Conservation (phyloP, 53 echinoderm and acorn worm species). For the Holothuria leucospilota region DNA sequence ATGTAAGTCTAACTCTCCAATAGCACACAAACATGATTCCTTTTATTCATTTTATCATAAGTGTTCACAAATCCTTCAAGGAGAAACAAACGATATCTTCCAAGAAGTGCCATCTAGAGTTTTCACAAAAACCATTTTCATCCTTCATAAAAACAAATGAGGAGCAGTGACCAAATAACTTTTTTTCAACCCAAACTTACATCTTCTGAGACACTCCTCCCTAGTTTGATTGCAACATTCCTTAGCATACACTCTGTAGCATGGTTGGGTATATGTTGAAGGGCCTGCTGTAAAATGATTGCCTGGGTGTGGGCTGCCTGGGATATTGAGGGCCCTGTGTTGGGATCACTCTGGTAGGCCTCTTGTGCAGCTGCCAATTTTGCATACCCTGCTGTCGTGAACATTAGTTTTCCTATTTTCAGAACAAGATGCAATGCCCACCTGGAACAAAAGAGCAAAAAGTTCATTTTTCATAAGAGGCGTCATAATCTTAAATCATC, state of each 20-base stretch:
- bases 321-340: constrained; percentile 70
- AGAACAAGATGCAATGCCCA: constrained; percentile 84
- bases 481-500: too few species aligned
- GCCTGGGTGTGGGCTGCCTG: constrained; percentile 95
- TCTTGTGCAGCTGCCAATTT: constrained; percentile 94
- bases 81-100: too few species aligned
- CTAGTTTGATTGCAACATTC: constrained; percentile 90
- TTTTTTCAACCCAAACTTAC: too few species aligned
- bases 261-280: constrained; percentile 98
- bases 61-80: too few species aligned
- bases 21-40: too few species aligned
- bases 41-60: too few species aligned
- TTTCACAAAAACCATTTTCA: too few species aligned
- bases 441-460: constrained; percentile 51
- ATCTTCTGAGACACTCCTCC: constrained; percentile 79
- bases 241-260: constrained; percentile 96
- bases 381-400: constrained; percentile 95
- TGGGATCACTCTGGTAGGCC: constrained; percentile 88
- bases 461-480: too few species aligned
- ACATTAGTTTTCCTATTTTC: constrained; percentile 97
- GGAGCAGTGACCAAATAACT: too few species aligned
- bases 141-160: too few species aligned
- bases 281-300: constrained; percentile 91
- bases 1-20: too few species aligned
- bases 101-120: too few species aligned